A percentile compares a stretch with the other conserved stretches of the same genome.
These are phyloP conservation scores for Neolamprologus kungweensis DNA, from an alignment of 2,113 vertebrate species.

Conservation along the genomic window DNA sequence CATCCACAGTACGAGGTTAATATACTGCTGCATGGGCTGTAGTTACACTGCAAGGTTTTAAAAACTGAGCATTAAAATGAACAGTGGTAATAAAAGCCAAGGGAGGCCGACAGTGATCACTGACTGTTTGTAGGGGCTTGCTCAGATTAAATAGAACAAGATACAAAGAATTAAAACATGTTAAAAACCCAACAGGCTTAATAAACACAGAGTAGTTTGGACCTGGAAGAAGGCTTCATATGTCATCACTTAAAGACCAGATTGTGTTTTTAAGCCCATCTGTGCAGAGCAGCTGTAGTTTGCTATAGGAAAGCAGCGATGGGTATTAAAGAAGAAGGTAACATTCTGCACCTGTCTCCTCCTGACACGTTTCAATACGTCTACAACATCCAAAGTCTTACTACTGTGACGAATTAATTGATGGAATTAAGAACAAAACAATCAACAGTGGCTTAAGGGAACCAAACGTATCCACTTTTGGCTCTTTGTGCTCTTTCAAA, in stretches of 20 bases:
- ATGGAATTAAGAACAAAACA: not conserved
- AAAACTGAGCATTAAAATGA: no score
- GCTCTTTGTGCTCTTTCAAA: not conserved
- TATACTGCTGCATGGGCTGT: no score
- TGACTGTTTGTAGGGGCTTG: no score
- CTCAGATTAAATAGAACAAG: no score
- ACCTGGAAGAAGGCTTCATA: no score
- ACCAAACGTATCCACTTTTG: not conserved
- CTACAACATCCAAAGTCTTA: not conserved
- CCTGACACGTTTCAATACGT: not conserved
- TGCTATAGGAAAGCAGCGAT: accelerated
- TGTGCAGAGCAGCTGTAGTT: not conserved
- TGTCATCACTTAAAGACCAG: not conserved
- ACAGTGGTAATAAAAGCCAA: no score
- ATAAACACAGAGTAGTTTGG: no score
- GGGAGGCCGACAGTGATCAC: no score
- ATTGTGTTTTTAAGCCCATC: not conserved
- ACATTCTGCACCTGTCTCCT: not conserved
- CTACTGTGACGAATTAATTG: not conserved
- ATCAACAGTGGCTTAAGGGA: not conserved
- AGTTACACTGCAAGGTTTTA: no score
- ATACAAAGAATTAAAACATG: no score
- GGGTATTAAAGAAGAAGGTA: not conserved
- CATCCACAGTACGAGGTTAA: no score
- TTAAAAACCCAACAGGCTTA: no score